These are phyloP conservation scores for Sciurus carolinensis DNA, from an alignment of 2,797 vertebrate genomes.

Conservation along the genomic window DNA sequence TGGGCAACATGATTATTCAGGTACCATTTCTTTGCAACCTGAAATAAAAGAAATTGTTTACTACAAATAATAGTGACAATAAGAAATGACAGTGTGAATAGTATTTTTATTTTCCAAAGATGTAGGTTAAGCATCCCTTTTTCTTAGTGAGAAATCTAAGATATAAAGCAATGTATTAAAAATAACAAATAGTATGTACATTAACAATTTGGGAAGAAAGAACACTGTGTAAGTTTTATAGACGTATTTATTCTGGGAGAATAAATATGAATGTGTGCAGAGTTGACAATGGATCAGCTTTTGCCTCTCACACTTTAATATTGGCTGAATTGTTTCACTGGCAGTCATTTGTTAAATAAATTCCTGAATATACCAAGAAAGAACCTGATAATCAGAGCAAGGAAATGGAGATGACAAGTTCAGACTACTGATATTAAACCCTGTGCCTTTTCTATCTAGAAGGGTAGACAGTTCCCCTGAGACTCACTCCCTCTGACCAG, in stretches of 20 bases:
- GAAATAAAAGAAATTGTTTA: constrained; percentile 11
- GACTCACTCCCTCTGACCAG: not conserved
- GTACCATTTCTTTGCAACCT: not conserved
- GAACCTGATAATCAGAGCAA: not conserved
- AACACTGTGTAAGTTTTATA: not conserved
- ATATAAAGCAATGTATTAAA: not conserved
- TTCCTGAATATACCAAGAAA: not conserved
- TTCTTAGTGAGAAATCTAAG: not conserved
- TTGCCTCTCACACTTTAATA: not conserved
- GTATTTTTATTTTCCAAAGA: constrained; percentile 30
- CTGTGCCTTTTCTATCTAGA: not conserved
- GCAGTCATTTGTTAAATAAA: not conserved
- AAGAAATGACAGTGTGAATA: constrained; percentile 1
- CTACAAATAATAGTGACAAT: not conserved
- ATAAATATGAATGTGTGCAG: not conserved
- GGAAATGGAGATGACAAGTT: not conserved
- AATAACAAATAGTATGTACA: not conserved
- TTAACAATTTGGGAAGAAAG: not conserved
- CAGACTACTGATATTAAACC: not conserved
- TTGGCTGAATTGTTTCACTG: not conserved
- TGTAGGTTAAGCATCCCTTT: not conserved
- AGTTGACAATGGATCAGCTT: not conserved
- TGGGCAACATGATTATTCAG: not conserved
- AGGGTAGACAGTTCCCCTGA: not conserved
- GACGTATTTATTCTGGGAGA: not conserved